Evolutionary conservation across 2,888 invertebrate species (phyloP).

Genomic region (Tetanocera ferruginea): DNA sequence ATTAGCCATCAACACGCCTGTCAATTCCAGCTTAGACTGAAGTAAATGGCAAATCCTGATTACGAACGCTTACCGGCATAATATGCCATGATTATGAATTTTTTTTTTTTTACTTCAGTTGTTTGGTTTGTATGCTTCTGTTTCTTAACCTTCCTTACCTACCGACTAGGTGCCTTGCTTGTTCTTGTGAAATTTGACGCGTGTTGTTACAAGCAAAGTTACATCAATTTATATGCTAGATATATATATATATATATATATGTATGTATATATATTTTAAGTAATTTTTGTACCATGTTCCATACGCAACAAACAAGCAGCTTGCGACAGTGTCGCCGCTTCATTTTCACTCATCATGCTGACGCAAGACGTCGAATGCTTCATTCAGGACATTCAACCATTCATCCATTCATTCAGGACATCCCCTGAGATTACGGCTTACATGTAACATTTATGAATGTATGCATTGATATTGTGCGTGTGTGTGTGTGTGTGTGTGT

Average conservation of each 20-base stretch:
- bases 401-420: background rate
- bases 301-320: background rate
- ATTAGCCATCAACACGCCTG: conserved; percentile 21
- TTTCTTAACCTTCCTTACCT: background rate
- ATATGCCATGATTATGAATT: conserved; percentile 9
- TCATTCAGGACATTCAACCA: background rate
- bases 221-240: too few species aligned
- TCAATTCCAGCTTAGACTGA: conserved; percentile 18
- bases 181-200: background rate
- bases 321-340: background rate
- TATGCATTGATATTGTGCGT: background rate
- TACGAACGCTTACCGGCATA: conserved; percentile 14
- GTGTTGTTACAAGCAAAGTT: too few species aligned
- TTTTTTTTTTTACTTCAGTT: background rate
- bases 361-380: background rate
- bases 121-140: background rate
- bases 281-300: background rate
- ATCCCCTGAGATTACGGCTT: conserved; percentile 22
- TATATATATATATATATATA: too few species aligned
- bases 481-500: background rate
- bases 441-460: background rate
- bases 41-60: conserved; percentile 20
- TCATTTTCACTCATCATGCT: background rate
- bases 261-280: too few species aligned
- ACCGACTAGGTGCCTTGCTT: background rate